A percentile compares a stretch with the other conserved stretches of the same genome.
Conservation (phyloP, 2,797 vertebrate genomes). For the Dicrostonyx torquatus region DNA sequence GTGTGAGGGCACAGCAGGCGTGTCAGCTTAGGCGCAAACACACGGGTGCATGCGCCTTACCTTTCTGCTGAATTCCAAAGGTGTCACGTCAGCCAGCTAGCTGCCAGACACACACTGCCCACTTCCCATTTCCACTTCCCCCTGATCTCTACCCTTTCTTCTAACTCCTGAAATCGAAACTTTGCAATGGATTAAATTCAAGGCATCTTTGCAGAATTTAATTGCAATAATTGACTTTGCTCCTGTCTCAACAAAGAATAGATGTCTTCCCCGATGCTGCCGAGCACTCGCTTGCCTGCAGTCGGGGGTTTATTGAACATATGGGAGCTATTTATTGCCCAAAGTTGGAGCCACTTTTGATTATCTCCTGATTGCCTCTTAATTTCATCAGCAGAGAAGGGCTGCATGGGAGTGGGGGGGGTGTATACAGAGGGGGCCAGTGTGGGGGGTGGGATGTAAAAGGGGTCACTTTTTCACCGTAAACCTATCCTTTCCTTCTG, state of each 20-base stretch:
- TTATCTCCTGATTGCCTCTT: conserved; percentile 82
- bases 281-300: conserved; percentile 50
- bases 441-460: neutral
- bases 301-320: conserved; percentile 59
- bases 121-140: neutral
- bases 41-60: rapidly evolving
- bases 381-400: conserved; percentile 78
- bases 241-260: conserved; percentile 64
- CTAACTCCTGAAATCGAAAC: conserved; percentile 12
- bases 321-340: conserved; percentile 75
- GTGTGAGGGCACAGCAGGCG: neutral
- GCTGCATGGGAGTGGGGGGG: neutral
- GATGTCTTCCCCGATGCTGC: conserved; percentile 44
- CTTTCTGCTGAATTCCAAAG: rapidly evolving
- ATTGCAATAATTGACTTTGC: conserved; percentile 73
- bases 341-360: conserved; percentile 71
- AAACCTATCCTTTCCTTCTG: conserved; percentile 11
- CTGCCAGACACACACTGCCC: neutral
- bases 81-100: neutral
- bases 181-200: conserved; percentile 22
- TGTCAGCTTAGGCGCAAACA: neutral
- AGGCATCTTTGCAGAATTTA: conserved; percentile 20
- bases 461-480: neutral
- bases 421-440: neutral
- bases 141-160: neutral